Base-by-base conservation (phyloP, 1,140 invertebrate species). In the Drosophila tani region DNA sequence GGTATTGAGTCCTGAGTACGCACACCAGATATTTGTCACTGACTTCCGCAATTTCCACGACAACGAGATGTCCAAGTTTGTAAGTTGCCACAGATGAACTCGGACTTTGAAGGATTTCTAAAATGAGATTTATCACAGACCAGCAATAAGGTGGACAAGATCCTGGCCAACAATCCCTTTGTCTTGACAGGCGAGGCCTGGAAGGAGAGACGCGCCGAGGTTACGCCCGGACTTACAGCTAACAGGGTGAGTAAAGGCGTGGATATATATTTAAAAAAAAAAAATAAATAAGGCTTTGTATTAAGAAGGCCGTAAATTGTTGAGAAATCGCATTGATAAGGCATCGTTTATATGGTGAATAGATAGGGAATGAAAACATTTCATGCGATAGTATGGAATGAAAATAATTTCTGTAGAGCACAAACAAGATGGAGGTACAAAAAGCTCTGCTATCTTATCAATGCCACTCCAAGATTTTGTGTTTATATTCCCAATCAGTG, bases 161-260 rank as follows among this genome's bases (percentile, higher is more conserved):
- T 94, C 17, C 60, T 94, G 49, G 79, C 75, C 8, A 78, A 81
- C 41, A 94, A 94, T 75, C 87, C 93, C 0, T 94, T 94, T 63
- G 46, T 93, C 5, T 62, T 92, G 14, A 78, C 67, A 2, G 94
- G 93, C 24, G 91, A 93, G n/a, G 71, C 69, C 9, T 95, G 95
- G 95, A 95, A 95, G 79, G 87, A 93, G 19, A 92, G 94, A 29
- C 85, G 95, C 19, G 90, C 91, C 11, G 93, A 95, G 53, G 92
- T 95, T n/a, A 94, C 94, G 19, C 94, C 94, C 11, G 93, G 93
- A 12, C 93, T 95, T 43, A 94, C 94, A 3, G 91, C 92, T 0
- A 92, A 93, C 74, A 77, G 88, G 41, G 93, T 93, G 82, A 71
- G 47, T 24, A 43, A 7, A 32, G 7, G 3, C 27, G 27, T 11